A percentile compares a stretch with the other conserved stretches of the same genome.
Evolutionary conservation across 2,888 invertebrate species (phyloP).

Genomic region (Trichopria drosophilae): DNA sequence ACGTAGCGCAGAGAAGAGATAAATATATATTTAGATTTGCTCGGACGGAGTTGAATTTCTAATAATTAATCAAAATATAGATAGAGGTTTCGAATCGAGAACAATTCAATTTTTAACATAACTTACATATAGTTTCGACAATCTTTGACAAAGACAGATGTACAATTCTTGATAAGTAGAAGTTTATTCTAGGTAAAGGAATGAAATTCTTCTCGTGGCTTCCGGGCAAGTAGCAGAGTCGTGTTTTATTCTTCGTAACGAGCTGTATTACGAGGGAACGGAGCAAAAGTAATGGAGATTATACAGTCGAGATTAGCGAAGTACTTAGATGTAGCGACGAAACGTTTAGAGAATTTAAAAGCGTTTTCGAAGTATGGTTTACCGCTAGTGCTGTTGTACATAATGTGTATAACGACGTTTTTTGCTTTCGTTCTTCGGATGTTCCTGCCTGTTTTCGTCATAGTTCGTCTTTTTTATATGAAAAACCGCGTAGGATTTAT

Average conservation of each 20-base stretch:
- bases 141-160: slow-evolving; percentile 24
- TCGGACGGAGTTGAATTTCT: slow-evolving; percentile 29
- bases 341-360: slow-evolving; percentile 16
- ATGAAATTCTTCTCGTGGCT: slow-evolving; percentile 1
- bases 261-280: slow-evolving; percentile 4
- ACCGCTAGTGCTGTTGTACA: slow-evolving; percentile 45
- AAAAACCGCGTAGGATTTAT: slow-evolving; percentile 27
- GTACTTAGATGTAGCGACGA: slow-evolving; percentile 32
- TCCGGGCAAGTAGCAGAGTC: background rate
- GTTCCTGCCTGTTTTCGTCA: slow-evolving; percentile 32
- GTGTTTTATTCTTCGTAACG: no score
- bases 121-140: slow-evolving; percentile 20
- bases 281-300: slow-evolving; percentile 13
- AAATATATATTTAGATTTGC: slow-evolving; percentile 26
- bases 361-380: slow-evolving; percentile 13
- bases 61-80: no score
- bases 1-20: slow-evolving; percentile 16
- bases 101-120: slow-evolving; percentile 13
- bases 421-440: slow-evolving; percentile 35
- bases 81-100: no score
- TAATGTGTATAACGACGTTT: slow-evolving; percentile 50
- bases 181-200: no score
- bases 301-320: slow-evolving; percentile 33
- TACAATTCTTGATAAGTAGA: slow-evolving; percentile 25
- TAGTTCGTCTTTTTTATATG: slow-evolving; percentile 36